Conservation (phyloP, 2,113 vertebrate species). For the Butorides virescens region DNA sequence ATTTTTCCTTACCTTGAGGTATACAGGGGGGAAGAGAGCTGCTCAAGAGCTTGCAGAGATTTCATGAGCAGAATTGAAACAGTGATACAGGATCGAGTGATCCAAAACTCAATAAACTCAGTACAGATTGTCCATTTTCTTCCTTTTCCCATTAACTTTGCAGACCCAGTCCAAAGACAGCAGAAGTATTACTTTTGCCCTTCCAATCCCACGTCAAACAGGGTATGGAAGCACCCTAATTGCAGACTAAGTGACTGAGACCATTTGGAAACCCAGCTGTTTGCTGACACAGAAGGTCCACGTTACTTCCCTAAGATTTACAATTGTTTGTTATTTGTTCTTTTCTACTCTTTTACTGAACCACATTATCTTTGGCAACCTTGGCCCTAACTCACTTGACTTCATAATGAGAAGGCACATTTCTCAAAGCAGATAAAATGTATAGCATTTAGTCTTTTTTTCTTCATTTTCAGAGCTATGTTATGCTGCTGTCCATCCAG, state of each 20-base stretch:
- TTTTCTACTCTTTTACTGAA: neutral
- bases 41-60: neutral
- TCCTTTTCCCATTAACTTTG: neutral
- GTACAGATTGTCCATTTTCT: neutral
- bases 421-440: neutral
- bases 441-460: neutral
- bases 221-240: neutral
- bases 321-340: accelerated
- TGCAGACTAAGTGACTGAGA: neutral
- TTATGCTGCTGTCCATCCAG: neutral
- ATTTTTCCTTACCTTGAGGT: neutral
- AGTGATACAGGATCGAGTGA: neutral
- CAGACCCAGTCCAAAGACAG: neutral
- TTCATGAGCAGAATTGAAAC: neutral
- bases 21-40: neutral
- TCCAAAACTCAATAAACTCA: neutral
- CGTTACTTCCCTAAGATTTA: neutral
- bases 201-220: neutral
- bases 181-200: neutral
- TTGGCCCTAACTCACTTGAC: neutral
- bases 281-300: neutral
- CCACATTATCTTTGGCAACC: neutral
- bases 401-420: neutral
- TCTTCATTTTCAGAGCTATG: neutral
- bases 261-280: neutral